A percentile compares a stretch with the other conserved stretches of the same genome.
phyloP scores from a whole-genome alignment of 2,113 vertebrate genomes.

The Myiozetetes cayanensis region DNA sequence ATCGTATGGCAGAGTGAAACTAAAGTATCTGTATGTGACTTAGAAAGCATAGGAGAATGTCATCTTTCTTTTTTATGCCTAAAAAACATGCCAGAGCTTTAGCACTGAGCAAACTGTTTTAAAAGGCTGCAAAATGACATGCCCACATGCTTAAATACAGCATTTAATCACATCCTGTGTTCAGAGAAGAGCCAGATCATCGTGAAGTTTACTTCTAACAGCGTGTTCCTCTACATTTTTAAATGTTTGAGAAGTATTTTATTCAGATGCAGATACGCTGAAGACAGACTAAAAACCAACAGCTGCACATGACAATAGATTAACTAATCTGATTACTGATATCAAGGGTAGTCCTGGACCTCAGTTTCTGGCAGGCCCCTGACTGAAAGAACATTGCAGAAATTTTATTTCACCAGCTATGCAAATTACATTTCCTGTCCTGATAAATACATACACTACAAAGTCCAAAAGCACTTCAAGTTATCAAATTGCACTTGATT shows the following conservation, averaged over 20 bases:
- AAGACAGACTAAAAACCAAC: conserved; percentile 9
- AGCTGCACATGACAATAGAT: not conserved
- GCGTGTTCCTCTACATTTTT: not conserved
- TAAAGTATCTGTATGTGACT: not conserved
- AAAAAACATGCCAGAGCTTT: not conserved
- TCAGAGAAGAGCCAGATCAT: not conserved
- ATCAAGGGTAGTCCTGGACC: not conserved
- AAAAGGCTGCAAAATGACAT: not conserved
- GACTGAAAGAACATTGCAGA: conserved; percentile 54
- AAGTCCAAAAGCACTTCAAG: conserved; percentile 67
- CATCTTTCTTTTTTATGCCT: not conserved
- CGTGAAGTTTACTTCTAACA: not conserved
- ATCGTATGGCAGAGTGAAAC: not conserved
- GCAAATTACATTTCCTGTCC: conserved; percentile 59
- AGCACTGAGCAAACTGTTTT: not conserved
- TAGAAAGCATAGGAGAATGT: not conserved
- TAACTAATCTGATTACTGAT: not conserved
- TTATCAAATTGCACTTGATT: conserved; percentile 68
- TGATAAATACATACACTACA: conserved; percentile 49
- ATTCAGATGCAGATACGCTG: not conserved
- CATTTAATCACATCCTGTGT: not conserved
- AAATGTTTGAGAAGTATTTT: not conserved
- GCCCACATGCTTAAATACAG: not conserved
- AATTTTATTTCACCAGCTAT: conserved; percentile 62
- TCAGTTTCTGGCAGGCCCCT: conserved; percentile 8